Percentiles rank a stretch among this genome's conserved stretches.
phyloP scores from a whole-genome alignment of 1,140 invertebrate genomes.

The Dendrolimus punctatus region DNA sequence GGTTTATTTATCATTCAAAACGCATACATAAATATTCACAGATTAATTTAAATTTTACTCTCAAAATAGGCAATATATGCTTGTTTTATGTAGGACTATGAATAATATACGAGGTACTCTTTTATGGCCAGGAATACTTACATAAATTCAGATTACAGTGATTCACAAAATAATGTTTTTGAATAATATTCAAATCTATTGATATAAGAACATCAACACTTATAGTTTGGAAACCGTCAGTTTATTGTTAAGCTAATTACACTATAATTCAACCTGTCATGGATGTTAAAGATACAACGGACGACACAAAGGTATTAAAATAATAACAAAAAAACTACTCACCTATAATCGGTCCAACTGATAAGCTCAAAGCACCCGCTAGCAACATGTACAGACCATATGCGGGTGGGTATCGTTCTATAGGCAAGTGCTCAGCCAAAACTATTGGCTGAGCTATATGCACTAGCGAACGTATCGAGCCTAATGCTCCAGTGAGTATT shows the following conservation, averaged over 20 bases:
- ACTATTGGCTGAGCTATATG: conserved; percentile 74
- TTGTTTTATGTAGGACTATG: neutral
- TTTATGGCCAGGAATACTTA: neutral
- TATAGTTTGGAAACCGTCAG: too few species aligned
- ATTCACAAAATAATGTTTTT: too few species aligned
- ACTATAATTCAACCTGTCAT: neutral
- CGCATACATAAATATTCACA: too few species aligned
- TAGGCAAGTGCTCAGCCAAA: conserved; percentile 74
- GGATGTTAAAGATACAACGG: neutral
- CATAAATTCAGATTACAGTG: too few species aligned
- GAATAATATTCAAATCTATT: too few species aligned
- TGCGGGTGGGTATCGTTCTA: conserved; percentile 77
- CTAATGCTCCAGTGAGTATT: conserved; percentile 70
- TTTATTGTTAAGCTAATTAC: too few species aligned
- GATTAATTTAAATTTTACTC: too few species aligned
- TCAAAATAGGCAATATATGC: too few species aligned
- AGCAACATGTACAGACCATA: conserved; percentile 77
- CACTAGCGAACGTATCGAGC: conserved; percentile 71
- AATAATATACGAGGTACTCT: neutral
- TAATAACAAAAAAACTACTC: conserved; percentile 11
- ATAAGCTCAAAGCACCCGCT: conserved; percentile 53
- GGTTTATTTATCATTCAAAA: too few species aligned
- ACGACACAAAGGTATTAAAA: neutral
- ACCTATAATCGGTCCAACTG: conserved; percentile 62
- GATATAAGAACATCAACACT: too few species aligned